Conservation (phyloP, 2,113 vertebrate genomes). For the Garra rufa region DNA sequence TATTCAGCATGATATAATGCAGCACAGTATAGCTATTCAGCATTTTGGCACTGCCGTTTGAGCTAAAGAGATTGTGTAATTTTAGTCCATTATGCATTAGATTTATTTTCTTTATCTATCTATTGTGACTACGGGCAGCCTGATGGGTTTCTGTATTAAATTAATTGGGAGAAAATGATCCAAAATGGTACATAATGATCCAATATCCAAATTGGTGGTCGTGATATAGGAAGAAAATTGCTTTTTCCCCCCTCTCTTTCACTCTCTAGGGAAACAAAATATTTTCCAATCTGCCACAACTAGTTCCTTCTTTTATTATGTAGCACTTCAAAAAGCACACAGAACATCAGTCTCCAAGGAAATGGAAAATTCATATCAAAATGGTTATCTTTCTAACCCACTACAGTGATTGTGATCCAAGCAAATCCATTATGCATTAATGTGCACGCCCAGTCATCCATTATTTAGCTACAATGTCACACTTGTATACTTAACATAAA, state of each 20-base stretch:
- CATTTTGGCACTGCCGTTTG: neutral
- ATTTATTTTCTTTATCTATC: neutral
- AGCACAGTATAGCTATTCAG: neutral
- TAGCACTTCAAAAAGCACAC: neutral
- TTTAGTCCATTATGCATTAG: neutral
- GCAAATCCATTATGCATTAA: conserved; percentile 2
- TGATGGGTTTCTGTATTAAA: neutral
- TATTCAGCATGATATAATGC: neutral
- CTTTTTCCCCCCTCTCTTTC: neutral
- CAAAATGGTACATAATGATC: neutral
- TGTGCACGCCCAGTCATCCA: conserved; percentile 1
- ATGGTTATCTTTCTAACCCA: neutral
- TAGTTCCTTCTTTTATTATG: neutral
- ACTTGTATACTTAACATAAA: neutral
- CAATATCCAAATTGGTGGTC: neutral
- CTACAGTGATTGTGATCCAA: neutral
- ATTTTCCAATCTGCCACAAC: neutral
- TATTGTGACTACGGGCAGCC: neutral
- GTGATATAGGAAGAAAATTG: neutral
- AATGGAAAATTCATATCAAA: neutral
- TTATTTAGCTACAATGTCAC: neutral
- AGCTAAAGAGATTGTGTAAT: neutral
- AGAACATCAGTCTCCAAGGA: neutral
- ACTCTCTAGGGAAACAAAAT: neutral
- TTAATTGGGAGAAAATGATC: conserved; percentile 22